phyloP scores from a whole-genome alignment of 2,113 vertebrate genomes.

The Natator depressus region DNA sequence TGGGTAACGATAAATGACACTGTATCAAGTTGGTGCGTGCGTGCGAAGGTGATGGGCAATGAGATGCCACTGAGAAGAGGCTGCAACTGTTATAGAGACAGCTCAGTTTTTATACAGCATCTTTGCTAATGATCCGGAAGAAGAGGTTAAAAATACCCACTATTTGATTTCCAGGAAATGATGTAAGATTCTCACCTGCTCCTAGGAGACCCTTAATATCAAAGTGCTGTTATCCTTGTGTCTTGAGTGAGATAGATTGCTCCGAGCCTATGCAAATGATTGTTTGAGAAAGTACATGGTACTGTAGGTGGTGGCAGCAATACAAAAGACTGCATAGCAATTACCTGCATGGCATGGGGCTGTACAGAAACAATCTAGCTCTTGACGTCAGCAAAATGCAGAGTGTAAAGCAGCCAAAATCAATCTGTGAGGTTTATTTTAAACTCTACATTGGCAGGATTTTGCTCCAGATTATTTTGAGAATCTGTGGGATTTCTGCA shows the following conservation, averaged over 20 bases:
- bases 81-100: slow-evolving; percentile 39
- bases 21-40: background rate
- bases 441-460: slow-evolving; percentile 15
- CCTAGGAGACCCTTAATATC: slow-evolving; percentile 56
- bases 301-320: slow-evolving; percentile 61
- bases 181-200: slow-evolving; percentile 46
- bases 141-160: slow-evolving; percentile 44
- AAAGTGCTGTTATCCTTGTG: slow-evolving; percentile 39
- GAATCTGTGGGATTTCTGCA: background rate
- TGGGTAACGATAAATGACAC: slow-evolving; percentile 70
- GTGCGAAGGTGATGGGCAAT: slow-evolving; percentile 41
- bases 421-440: slow-evolving; percentile 20
- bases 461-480: slow-evolving; percentile 55
- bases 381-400: slow-evolving; percentile 68
- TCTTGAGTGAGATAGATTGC: slow-evolving; percentile 49
- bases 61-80: slow-evolving; percentile 1
- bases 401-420: slow-evolving; percentile 35
- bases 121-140: slow-evolving; percentile 63
- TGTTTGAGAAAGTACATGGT: slow-evolving; percentile 56
- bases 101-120: slow-evolving; percentile 9
- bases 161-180: slow-evolving; percentile 66
- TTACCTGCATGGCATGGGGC: slow-evolving; percentile 55
- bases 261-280: slow-evolving; percentile 16
- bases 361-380: slow-evolving; percentile 52
- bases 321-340: slow-evolving; percentile 65